These are phyloP conservation scores for Pocota personata DNA, from an alignment of 2,888 invertebrate genomes.

Conservation along the genomic window DNA sequence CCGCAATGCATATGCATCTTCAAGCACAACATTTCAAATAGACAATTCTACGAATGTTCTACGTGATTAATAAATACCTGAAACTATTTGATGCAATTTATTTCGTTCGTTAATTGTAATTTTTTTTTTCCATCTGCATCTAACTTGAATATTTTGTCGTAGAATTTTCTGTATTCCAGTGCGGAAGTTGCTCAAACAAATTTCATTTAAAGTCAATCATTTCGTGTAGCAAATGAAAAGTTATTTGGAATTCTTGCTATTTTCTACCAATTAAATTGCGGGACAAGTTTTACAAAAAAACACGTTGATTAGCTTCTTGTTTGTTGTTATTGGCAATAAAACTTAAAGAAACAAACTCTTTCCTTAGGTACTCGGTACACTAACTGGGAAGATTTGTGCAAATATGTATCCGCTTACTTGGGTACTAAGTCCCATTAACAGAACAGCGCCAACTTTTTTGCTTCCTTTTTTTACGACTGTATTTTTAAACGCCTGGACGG, in stretches of 20 bases:
- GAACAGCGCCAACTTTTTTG: not conserved
- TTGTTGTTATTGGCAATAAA: not conserved
- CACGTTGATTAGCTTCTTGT: not conserved
- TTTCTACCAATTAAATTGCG: not conserved
- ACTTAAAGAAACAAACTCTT: not conserved
- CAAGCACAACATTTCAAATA: not conserved
- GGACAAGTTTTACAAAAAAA: not conserved
- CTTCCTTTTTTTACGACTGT: not conserved
- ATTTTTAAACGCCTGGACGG: not conserved
- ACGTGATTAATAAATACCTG: not conserved
- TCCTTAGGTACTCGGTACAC: too few relatives aligned
- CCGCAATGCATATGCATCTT: too few relatives aligned
- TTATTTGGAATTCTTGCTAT: not conserved
- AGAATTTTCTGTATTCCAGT: not conserved
- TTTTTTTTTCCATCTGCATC: not conserved
- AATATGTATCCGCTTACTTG: not conserved
- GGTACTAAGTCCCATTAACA: not conserved
- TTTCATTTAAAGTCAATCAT: not conserved
- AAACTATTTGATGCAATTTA: not conserved
- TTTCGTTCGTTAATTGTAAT: not conserved
- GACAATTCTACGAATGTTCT: not conserved
- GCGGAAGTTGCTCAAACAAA: not conserved
- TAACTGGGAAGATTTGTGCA: conserved; percentile 11
- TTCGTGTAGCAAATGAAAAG: not conserved
- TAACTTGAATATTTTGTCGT: not conserved